Evolutionary conservation across 2,888 invertebrate genomes (phyloP), one percentile per base, ranked within the genome.

Genomic region (Volucella inflata): DNA sequence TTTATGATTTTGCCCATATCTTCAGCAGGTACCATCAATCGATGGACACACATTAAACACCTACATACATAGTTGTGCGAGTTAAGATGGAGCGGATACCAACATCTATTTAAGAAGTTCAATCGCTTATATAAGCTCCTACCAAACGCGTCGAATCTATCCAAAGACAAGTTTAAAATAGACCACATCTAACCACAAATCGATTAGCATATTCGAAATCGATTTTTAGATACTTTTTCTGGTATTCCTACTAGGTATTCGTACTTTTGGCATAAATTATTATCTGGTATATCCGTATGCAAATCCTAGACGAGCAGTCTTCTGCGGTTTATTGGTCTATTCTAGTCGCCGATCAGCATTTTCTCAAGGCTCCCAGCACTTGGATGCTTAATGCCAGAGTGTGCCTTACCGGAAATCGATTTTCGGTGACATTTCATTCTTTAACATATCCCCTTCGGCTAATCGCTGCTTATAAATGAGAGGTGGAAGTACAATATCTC

Each of bases 281-380:
- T 55, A 68, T 53, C 68, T 55, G 55, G 68, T n/a, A 53, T 2
- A 38, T 38, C 51, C 42, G 21, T 68, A 68, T 68, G 55, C 68
- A 50, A 65, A 65, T 65, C 65, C 65, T 65, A 65, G 65, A 65
- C 65, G 9, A 65, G 53, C 38, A 51, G 67, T 67, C 53, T 51
- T 40, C 40, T 51, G 51, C 50, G 17, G 12, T 38, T 46, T 38
- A 38, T 36, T 40, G 50, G 59, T 59, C 59, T 40, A 59, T 17
- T 16, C 40, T 16, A 11, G 3, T 10, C 16, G 59, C 8, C 2
- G 42, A 59, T 62, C 46, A 62, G 46, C 62, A 62, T 62, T 62
- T 14, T 14, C 36, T 46, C 60, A 62, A 62, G 60, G 60, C 30
- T 12, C 16, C 16, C 16, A 11, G 9, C 21, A 38, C 16, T 40